Conservation (phyloP, 2,797 vertebrate species). For the Falco novaeseelandiae region DNA sequence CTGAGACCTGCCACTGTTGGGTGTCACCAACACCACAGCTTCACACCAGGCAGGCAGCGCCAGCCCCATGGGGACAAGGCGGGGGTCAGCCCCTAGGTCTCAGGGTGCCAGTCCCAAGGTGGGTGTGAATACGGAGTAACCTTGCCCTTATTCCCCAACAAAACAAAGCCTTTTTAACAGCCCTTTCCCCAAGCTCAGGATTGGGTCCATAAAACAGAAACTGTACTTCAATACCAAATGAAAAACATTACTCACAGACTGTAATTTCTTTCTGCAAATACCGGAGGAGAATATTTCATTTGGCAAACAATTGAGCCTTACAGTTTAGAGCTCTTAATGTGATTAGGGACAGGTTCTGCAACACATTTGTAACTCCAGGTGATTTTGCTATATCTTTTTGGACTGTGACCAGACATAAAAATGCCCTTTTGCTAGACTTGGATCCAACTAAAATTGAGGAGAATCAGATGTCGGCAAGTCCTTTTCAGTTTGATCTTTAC, state of each 20-base stretch:
- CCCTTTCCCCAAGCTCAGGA: not conserved
- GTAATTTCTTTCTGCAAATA: constrained; percentile 66
- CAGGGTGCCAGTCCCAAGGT: not conserved
- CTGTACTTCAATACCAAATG: constrained; percentile 28
- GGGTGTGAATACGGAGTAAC: not conserved
- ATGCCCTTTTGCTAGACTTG: constrained; percentile 47
- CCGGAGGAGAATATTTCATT: constrained; percentile 53
- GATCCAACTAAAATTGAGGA: constrained; percentile 44
- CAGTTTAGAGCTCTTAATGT: constrained; percentile 66
- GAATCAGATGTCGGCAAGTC: constrained; percentile 46
- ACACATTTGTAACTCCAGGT: constrained; percentile 66
- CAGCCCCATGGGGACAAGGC: not conserved
- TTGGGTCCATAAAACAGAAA: constrained; percentile 22
- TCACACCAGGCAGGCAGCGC: not conserved
- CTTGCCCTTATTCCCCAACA: not conserved
- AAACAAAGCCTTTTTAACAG: not conserved
- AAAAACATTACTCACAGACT: constrained; percentile 59
- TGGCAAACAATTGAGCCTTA: constrained; percentile 57
- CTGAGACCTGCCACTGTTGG: not conserved
- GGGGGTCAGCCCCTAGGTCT: not conserved
- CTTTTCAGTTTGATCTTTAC: constrained; percentile 36
- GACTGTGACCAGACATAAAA: constrained; percentile 31
- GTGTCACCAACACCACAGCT: not conserved
- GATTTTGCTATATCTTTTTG: constrained; percentile 59
- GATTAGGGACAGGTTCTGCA: constrained; percentile 73